These are phyloP conservation scores for Bombus ignitus DNA, from an alignment of 1,140 invertebrate genomes.

Conservation along the genomic window DNA sequence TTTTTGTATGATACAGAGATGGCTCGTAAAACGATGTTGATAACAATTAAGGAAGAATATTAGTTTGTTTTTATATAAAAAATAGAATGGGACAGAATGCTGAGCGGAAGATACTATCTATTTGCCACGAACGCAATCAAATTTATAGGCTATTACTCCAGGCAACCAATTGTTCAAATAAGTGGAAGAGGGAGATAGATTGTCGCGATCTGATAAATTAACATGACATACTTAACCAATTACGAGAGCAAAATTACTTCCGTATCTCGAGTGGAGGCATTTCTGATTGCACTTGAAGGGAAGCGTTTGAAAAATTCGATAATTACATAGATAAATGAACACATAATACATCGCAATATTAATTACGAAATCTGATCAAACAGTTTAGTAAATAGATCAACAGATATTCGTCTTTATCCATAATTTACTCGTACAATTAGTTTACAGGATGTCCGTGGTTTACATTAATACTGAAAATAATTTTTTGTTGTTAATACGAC, in stretches of 20 bases:
- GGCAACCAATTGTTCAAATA: not conserved
- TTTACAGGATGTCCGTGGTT: too few relatives aligned
- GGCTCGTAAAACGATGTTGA: not conserved
- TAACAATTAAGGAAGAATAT: not conserved
- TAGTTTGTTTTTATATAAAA: not conserved
- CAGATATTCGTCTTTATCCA: too few relatives aligned
- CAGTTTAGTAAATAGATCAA: too few relatives aligned
- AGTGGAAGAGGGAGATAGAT: too few relatives aligned
- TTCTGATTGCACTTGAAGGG: not conserved
- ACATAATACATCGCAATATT: not conserved
- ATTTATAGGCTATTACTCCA: not conserved
- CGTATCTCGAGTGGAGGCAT: not conserved
- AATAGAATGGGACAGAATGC: too few relatives aligned
- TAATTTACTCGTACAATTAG: too few relatives aligned
- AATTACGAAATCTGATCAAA: too few relatives aligned
- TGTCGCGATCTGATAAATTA: not conserved
- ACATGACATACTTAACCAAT: not conserved
- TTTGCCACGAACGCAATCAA: not conserved
- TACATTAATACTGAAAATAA: too few relatives aligned
- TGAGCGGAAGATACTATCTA: not conserved
- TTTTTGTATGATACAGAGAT: not conserved
- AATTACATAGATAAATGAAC: not conserved
- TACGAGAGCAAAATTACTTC: not conserved
- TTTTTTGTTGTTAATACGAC: too few relatives aligned
- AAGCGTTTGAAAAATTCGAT: not conserved